Base-by-base conservation (phyloP, 1,140 invertebrate species). In the Cotesia chilonis region DNA sequence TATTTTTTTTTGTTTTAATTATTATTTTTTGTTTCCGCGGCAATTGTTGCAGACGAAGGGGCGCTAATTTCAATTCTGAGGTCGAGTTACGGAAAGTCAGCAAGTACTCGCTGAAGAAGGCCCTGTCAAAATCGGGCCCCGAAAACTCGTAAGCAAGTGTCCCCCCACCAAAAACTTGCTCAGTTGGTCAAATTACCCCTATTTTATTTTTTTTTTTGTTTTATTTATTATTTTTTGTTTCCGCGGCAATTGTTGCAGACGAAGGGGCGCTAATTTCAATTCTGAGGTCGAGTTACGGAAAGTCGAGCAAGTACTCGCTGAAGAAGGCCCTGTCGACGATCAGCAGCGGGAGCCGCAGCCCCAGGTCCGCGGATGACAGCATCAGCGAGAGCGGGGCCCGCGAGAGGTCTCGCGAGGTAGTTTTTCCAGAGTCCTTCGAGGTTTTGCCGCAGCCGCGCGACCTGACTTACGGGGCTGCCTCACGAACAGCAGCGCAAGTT, bases 401-500 rank as follows among this genome's bases (percentile, higher is more conserved):
- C 73, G 74, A 74, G 68, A 60, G 73, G 9, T 71, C 79, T 0
- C 81, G 80, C 20, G 82, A 86, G 59, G 84, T 88, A 14, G 79
- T 86, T 0, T 87, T 87, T 63, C 85, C 85, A 0, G 85, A 87
- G 64, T 87, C 85, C 28, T 87, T 87, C 75, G 85, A 86, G 72
- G 85, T 87, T 3, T 66, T 87, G 4, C 85, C 85, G 0, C 85
- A 84, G 38, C 85, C 85, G 1, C 77, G 81, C 0, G 84, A 86
- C 55, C 76, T 85, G 0, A 86, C 79, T 61, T 86, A 85, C 70
- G 78, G 85, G 82, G 0, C 82, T 87, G 4, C 74, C 84, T 0
- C 85, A 90, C 77, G 92, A 92, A 77, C 90, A 91, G 63, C 87
- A 87, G 74, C 86, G 90, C 1, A 92, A 92, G 82, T 94, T 93